These are phyloP conservation scores for Fregata magnificens DNA, from an alignment of 2,113 vertebrate species.

Conservation along the genomic window DNA sequence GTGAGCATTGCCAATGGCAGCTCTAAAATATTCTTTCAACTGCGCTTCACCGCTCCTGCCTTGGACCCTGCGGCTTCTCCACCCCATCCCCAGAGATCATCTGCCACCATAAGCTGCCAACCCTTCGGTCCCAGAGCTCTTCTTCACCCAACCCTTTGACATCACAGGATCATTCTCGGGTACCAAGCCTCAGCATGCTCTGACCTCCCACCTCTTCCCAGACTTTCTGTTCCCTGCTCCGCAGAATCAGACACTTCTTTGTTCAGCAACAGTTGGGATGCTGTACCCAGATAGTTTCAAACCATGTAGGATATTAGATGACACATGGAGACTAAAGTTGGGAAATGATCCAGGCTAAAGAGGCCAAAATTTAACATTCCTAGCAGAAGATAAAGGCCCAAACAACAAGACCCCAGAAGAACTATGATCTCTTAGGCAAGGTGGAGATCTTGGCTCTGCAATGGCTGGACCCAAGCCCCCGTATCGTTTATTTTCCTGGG, in stretches of 20 bases:
- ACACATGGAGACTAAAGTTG: neutral
- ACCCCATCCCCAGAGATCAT: neutral
- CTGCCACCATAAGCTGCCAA: neutral
- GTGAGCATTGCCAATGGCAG: neutral
- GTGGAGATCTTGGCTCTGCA: neutral
- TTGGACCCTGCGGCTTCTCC: neutral
- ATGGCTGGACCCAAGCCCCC: neutral
- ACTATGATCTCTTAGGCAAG: neutral
- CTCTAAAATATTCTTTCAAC: neutral
- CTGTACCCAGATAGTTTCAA: neutral
- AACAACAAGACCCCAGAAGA: neutral
- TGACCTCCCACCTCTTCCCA: neutral
- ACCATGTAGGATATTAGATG: neutral
- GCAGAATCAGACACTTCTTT: neutral
- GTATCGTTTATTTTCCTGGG: neutral
- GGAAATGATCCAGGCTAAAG: neutral
- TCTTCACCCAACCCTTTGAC: neutral
- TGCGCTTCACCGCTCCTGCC: neutral
- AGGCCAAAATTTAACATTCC: neutral
- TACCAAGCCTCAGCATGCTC: rapidly evolving
- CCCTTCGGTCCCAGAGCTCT: neutral
- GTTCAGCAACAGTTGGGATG: neutral
- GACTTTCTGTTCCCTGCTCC: neutral
- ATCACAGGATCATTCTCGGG: neutral
- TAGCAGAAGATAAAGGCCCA: neutral